Evolutionary conservation across 2,113 vertebrate genomes (phyloP).

Genomic region (Xenopus laevis): DNA sequence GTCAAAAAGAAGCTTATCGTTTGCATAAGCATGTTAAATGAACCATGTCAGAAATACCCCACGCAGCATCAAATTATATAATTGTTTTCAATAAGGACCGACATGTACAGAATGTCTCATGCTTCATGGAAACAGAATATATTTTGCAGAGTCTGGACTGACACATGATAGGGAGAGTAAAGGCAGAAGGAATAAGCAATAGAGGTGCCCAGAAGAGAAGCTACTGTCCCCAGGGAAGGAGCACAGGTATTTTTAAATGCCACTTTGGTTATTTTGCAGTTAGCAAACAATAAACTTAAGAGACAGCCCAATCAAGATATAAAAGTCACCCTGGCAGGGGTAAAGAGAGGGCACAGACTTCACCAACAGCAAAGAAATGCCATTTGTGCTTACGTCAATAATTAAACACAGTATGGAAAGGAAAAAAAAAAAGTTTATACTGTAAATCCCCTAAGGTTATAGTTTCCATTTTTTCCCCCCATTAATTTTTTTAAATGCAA

Average conservation of each 20-base stretch:
- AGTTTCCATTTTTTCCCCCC: too few relatives aligned
- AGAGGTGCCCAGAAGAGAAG: constrained; percentile 10
- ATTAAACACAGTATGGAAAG: neutral
- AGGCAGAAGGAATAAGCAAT: neutral
- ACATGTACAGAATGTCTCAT: constrained; percentile 29
- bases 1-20: constrained; percentile 66
- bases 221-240: constrained; percentile 7
- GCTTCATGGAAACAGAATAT: constrained; percentile 16
- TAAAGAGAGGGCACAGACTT: constrained; percentile 14
- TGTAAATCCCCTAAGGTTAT: neutral
- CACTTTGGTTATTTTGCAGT: constrained; percentile 17
- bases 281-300: constrained; percentile 29
- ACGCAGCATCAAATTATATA: constrained; percentile 62
- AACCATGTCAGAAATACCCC: constrained; percentile 65
- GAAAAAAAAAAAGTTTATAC: neutral
- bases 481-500: neutral
- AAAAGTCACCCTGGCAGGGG: constrained; percentile 23
- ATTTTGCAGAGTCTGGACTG: constrained; percentile 28
- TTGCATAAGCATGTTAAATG: constrained; percentile 65
- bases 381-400: neutral
- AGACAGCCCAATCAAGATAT: constrained; percentile 18
- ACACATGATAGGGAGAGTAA: constrained; percentile 9
- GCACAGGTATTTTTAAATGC: constrained; percentile 33
- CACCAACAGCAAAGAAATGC: constrained; percentile 19
- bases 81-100: constrained; percentile 62